Conservation (phyloP, 1,140 invertebrate species). For the Halesus radiatus region DNA sequence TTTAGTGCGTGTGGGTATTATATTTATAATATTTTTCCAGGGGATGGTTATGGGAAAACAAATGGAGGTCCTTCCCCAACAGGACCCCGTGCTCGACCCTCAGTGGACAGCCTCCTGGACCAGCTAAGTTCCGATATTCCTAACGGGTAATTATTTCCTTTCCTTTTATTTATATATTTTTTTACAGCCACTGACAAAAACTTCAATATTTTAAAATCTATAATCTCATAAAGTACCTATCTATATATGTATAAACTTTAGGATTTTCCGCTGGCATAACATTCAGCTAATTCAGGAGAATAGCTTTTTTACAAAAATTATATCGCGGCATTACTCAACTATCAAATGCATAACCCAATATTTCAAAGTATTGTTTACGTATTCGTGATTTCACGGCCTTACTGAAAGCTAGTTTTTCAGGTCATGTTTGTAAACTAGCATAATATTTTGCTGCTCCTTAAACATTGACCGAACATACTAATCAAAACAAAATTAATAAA, state of each 20-base stretch:
- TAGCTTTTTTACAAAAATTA: no score
- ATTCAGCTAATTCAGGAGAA: no score
- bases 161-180: neutral
- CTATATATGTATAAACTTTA: no score
- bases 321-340: no score
- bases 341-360: no score
- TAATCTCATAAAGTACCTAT: no score
- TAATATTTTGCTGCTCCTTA: neutral
- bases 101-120: conserved; percentile 90
- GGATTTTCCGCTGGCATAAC: no score
- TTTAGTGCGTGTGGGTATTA: no score
- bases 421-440: neutral
- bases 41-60: conserved; percentile 62
- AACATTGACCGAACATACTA: neutral
- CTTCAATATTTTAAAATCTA: no score
- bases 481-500: conserved; percentile 2
- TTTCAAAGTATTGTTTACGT: neutral
- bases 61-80: conserved; percentile 67
- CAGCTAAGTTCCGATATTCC: conserved; percentile 85
- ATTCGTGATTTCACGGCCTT: neutral
- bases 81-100: conserved; percentile 72
- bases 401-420: neutral
- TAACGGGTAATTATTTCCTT: conserved; percentile 76
- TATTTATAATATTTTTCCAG: conserved; percentile 18
- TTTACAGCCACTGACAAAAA: no score